Evolutionary conservation across 2,888 invertebrate species (phyloP).

Genomic region (Luperina testacea): DNA sequence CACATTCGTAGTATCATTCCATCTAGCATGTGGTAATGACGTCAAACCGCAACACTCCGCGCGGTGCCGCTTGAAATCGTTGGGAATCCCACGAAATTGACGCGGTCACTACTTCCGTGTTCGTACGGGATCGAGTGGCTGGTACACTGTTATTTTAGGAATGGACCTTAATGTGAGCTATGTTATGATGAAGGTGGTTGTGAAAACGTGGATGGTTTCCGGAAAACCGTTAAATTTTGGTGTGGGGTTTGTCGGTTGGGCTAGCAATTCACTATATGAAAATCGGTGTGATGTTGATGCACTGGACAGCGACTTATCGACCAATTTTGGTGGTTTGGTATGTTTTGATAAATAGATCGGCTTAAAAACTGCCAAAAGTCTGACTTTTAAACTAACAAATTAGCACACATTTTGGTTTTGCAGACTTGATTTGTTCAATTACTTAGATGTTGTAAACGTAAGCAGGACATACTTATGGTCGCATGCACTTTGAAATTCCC

Average conservation of each 20-base stretch:
- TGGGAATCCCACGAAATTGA: slow-evolving; percentile 58
- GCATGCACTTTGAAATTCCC: neutral
- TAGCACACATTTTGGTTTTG: no score
- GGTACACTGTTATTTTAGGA: slow-evolving; percentile 42
- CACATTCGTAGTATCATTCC: slow-evolving; percentile 41
- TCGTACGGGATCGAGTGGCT: slow-evolving; percentile 33
- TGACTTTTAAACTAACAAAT: neutral
- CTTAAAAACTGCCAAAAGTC: neutral
- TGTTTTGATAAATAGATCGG: neutral
- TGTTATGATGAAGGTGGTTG: neutral
- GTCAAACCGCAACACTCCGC: slow-evolving; percentile 53
- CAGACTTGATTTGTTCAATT: neutral
- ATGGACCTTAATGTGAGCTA: slow-evolving; percentile 4
- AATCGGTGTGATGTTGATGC: neutral
- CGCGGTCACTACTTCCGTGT: slow-evolving; percentile 60
- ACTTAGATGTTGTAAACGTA: neutral
- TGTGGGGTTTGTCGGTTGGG: neutral
- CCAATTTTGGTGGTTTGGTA: neutral
- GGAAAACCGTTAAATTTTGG: neutral
- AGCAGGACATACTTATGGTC: no score
- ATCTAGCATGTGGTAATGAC: slow-evolving; percentile 62
- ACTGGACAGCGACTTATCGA: neutral
- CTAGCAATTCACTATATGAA: neutral
- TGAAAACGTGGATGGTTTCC: neutral
- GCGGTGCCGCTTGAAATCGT: slow-evolving; percentile 13